phyloP scores from a whole-genome alignment of 2,113 vertebrate genomes.

The Athene noctua region DNA sequence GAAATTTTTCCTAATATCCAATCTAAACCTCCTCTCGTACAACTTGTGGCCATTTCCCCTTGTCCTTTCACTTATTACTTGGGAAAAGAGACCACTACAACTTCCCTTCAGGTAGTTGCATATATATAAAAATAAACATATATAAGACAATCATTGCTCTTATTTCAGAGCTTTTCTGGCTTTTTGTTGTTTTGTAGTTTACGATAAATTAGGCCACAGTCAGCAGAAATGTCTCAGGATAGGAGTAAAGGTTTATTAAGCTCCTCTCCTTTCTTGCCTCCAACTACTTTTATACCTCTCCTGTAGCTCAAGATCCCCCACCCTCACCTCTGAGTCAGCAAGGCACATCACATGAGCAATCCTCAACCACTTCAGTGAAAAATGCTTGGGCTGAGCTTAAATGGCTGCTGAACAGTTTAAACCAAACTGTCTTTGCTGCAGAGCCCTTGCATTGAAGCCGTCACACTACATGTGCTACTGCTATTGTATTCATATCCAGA shows the following conservation, averaged over 20 bases:
- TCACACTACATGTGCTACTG: not conserved
- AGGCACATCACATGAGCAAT: rapidly evolving
- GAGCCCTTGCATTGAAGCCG: not conserved
- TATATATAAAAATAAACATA: not conserved
- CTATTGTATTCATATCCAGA: not conserved
- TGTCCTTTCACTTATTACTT: no score
- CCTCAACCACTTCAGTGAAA: not conserved
- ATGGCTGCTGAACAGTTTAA: not conserved
- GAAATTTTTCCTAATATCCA: not conserved
- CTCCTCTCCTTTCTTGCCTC: not conserved
- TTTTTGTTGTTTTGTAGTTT: not conserved
- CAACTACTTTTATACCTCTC: not conserved
- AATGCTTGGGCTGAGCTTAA: not conserved
- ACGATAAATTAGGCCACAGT: not conserved
- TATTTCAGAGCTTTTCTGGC: not conserved
- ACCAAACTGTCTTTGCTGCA: not conserved
- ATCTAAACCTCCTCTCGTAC: not conserved
- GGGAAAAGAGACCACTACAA: not conserved
- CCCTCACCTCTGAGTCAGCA: not conserved
- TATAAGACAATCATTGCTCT: not conserved
- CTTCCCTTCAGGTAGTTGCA: not conserved
- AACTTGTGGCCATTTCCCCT: not conserved
- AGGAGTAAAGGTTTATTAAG: not conserved
- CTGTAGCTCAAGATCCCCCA: not conserved
- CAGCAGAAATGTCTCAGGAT: not conserved